Conservation (phyloP, 2,113 vertebrate species). For the Halcyon senegalensis region DNA sequence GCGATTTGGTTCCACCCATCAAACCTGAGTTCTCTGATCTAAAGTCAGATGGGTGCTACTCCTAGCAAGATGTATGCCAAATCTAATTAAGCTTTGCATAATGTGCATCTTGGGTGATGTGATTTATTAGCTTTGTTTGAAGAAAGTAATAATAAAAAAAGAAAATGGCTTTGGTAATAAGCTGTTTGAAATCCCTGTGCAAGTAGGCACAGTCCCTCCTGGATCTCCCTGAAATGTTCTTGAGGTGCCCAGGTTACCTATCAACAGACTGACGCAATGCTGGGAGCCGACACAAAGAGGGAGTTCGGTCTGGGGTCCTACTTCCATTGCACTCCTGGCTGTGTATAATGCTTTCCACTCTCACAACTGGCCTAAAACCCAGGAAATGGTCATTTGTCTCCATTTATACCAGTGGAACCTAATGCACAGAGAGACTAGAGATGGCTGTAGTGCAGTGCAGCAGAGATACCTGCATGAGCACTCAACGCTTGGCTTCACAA, state of each 20-base stretch:
- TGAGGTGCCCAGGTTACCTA: not conserved
- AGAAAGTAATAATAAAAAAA: constrained; percentile 72
- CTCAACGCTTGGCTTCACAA: rapidly evolving
- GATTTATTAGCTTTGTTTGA: constrained; percentile 76
- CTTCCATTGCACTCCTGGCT: not conserved
- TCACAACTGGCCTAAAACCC: not conserved
- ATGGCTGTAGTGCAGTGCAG: rapidly evolving
- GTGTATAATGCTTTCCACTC: not conserved
- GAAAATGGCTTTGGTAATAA: constrained; percentile 68
- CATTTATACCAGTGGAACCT: not conserved
- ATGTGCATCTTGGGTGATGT: constrained; percentile 38
- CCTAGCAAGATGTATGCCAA: constrained; percentile 42
- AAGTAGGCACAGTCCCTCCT: constrained; percentile 62
- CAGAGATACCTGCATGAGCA: not conserved
- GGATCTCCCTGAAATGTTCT: constrained; percentile 43
- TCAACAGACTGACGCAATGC: not conserved
- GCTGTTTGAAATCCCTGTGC: constrained; percentile 63
- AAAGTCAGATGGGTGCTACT: constrained; percentile 48
- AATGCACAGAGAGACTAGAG: not conserved
- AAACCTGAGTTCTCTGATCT: constrained; percentile 69
- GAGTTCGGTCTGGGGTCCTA: not conserved
- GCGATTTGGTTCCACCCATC: constrained; percentile 60
- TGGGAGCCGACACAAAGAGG: not conserved
- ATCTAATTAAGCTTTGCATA: constrained; percentile 54
- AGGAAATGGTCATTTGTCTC: not conserved